These are phyloP conservation scores for Caenorhabditis tropicalis DNA, from an alignment of 1,140 invertebrate genomes.

Conservation along the genomic window DNA sequence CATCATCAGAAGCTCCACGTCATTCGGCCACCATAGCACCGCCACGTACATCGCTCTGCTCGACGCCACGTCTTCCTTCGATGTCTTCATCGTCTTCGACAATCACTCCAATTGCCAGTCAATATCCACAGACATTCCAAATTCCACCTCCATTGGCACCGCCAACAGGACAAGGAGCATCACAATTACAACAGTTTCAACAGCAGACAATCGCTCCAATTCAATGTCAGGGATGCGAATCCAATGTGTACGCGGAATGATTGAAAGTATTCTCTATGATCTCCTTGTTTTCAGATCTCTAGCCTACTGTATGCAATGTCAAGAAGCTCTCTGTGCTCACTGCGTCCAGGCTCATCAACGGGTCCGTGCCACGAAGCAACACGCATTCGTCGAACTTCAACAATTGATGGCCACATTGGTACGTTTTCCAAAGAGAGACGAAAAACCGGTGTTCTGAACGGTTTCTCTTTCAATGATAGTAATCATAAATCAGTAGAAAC, in stretches of 20 bases:
- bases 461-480: neutral
- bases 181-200: neutral
- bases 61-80: neutral
- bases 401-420: conserved; percentile 19
- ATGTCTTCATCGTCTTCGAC: neutral
- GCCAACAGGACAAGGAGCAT: no score
- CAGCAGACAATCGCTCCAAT: neutral
- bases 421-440: no score
- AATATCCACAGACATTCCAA: neutral
- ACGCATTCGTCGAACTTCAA: conserved; percentile 5
- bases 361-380: conserved; percentile 47
- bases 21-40: neutral
- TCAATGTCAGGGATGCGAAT: conserved; percentile 23
- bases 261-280: neutral
- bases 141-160: neutral
- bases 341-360: conserved; percentile 52
- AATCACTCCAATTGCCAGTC: neutral
- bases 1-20: neutral
- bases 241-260: neutral
- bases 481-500: neutral
- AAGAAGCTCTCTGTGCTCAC: conserved; percentile 37
- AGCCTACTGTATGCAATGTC: conserved; percentile 42
- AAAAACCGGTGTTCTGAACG: neutral
- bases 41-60: neutral
- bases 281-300: neutral